Percentiles rank a stretch among this genome's conserved stretches.
These are phyloP conservation scores for Muscicapa striata DNA, from an alignment of 2,797 vertebrate species.

Conservation along the genomic window DNA sequence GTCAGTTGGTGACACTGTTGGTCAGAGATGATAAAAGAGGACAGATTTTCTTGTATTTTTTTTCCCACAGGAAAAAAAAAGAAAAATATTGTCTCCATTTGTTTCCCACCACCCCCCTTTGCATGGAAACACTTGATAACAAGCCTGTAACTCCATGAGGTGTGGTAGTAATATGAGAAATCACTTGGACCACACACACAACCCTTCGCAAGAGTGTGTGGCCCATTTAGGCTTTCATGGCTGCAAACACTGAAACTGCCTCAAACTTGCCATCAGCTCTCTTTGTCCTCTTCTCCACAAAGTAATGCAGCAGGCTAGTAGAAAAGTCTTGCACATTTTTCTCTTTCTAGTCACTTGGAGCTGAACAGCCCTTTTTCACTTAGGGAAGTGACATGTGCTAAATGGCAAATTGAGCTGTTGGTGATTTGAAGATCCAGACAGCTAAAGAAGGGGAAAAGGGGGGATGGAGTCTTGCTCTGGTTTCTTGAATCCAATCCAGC, in stretches of 20 bases:
- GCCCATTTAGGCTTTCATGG: slow-evolving; percentile 1
- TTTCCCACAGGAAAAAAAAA: not conserved
- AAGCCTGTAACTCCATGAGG: slow-evolving; percentile 32
- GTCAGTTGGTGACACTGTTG: slow-evolving; percentile 8
- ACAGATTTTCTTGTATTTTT: not conserved
- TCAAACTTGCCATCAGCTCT: not conserved
- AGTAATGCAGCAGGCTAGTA: not conserved
- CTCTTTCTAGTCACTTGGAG: not conserved
- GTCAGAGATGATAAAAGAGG: slow-evolving; percentile 4
- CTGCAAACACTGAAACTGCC: not conserved
- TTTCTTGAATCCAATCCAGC: not conserved
- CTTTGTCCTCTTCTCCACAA: not conserved
- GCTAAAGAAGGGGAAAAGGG: not conserved
- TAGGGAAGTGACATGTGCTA: not conserved
- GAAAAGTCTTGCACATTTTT: not conserved
- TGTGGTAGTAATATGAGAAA: slow-evolving; percentile 26
- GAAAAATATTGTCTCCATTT: not conserved
- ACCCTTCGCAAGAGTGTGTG: not conserved
- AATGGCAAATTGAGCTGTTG: not conserved
- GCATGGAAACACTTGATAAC: slow-evolving; percentile 44
- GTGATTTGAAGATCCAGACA: not conserved
- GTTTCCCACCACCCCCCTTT: not conserved
- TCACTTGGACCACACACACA: slow-evolving; percentile 39
- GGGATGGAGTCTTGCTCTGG: not conserved
- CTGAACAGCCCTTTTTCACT: not conserved